Percentiles rank a stretch among this genome's conserved stretches.
phyloP scores from a whole-genome alignment of 2,888 invertebrate species.

The Phlogophora meticulosa region DNA sequence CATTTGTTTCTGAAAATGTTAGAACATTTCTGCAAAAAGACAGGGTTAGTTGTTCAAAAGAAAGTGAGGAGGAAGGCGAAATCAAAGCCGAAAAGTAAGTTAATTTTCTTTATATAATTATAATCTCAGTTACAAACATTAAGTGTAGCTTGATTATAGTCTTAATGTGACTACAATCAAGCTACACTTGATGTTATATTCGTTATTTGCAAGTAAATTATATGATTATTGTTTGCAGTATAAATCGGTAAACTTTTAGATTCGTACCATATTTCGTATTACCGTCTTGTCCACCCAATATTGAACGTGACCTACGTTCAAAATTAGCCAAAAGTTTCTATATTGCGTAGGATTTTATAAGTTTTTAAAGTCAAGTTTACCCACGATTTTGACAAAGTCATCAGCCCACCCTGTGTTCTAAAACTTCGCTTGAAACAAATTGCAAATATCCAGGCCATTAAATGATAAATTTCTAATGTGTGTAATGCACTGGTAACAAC shows the following conservation, averaged over 20 bases:
- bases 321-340: background rate
- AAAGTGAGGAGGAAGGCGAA: constrained; percentile 89
- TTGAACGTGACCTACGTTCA: background rate
- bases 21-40: constrained; percentile 93
- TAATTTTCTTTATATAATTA: constrained; percentile 23
- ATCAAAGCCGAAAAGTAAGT: constrained; percentile 86
- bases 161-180: no score
- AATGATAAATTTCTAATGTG: constrained; percentile 57
- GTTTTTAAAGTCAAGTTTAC: no score
- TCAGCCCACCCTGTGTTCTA: constrained; percentile 14
- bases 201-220: no score
- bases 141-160: no score
- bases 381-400: background rate
- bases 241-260: no score
- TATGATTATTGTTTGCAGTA: no score
- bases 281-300: background rate
- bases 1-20: constrained; percentile 98
- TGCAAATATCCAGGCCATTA: constrained; percentile 50
- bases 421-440: constrained; percentile 42
- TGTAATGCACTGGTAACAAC: constrained; percentile 62
- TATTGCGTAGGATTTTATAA: no score
- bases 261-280: no score
- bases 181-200: no score
- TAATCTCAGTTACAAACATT: no score
- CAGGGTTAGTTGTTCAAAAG: constrained; percentile 93